phyloP scores from a whole-genome alignment of 2,113 vertebrate genomes.

The Nerophis ophidion region DNA sequence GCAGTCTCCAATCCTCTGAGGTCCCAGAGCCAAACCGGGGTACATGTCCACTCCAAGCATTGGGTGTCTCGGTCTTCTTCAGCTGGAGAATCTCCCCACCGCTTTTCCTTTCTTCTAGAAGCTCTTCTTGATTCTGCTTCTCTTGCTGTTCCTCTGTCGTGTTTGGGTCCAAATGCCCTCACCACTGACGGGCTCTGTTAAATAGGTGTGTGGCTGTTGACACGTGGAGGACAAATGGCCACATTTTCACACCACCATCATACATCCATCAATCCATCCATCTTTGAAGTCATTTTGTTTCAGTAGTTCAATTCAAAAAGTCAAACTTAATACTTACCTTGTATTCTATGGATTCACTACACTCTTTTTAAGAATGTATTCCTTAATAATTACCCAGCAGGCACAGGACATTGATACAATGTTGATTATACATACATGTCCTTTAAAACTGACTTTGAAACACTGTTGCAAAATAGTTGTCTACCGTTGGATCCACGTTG shows the following conservation, averaged over 20 bases:
- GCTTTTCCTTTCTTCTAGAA: background rate
- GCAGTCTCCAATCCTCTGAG: conserved; percentile 71
- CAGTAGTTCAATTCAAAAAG: too few relatives aligned
- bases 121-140: background rate
- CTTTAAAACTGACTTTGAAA: too few relatives aligned
- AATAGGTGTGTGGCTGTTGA: conserved; percentile 69
- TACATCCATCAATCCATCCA: background rate
- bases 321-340: too few relatives aligned
- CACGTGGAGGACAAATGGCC: conserved; percentile 71
- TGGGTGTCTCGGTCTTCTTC: conserved; percentile 7
- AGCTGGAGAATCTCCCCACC: conserved; percentile 11
- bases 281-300: background rate
- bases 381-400: too few relatives aligned
- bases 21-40: conserved; percentile 60
- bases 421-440: too few relatives aligned
- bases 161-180: conserved; percentile 20
- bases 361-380: too few relatives aligned
- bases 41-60: conserved; percentile 73
- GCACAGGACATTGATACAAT: too few relatives aligned
- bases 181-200: conserved; percentile 37
- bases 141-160: background rate
- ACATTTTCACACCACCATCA: conserved; percentile 24
- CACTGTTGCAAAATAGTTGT: too few relatives aligned
- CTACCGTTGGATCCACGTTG: too few relatives aligned
- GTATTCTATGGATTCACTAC: too few relatives aligned